Evolutionary conservation across 2,797 vertebrate species (phyloP).

Genomic region (Brotula barbata): DNA sequence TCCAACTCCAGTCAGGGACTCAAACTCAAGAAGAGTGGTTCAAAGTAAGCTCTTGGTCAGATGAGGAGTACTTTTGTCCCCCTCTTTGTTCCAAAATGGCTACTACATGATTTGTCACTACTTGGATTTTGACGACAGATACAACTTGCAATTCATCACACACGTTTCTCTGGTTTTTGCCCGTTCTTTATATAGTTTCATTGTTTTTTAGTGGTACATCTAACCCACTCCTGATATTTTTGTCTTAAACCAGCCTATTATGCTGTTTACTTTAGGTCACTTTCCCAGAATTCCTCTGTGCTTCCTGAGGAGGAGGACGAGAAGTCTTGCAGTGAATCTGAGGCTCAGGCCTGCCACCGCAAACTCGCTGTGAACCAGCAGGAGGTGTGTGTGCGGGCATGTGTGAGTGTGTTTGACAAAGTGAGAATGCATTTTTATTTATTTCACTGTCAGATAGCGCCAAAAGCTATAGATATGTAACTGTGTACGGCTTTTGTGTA

Average conservation of each 20-base stretch:
- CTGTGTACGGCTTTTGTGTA: neutral
- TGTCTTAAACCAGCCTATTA: conserved; percentile 3
- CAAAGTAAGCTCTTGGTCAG: conserved; percentile 84
- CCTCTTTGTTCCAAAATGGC: neutral
- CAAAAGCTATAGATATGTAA: neutral
- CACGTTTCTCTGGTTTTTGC: neutral
- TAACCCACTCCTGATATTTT: conserved; percentile 23
- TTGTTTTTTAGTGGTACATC: neutral
- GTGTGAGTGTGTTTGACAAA: conserved; percentile 5
- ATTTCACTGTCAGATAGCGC: neutral
- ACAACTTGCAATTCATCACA: too few relatives aligned
- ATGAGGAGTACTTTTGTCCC: neutral
- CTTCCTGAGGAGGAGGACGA: conserved; percentile 92
- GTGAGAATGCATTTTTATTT: neutral
- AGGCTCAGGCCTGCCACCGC: conserved; percentile 80
- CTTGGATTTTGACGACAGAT: too few relatives aligned
- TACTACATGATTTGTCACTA: too few relatives aligned
- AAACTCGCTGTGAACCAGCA: conserved; percentile 77
- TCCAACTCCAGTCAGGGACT: conserved; percentile 83
- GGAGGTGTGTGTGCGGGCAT: conserved; percentile 77
- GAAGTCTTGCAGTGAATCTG: conserved; percentile 89
- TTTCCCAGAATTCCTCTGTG: conserved; percentile 94
- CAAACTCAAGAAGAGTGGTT: conserved; percentile 89
- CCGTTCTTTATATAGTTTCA: neutral
- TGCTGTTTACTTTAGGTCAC: conserved; percentile 77